phyloP scores from a whole-genome alignment of 2,113 vertebrate genomes.

The Paradisaea rubra region DNA sequence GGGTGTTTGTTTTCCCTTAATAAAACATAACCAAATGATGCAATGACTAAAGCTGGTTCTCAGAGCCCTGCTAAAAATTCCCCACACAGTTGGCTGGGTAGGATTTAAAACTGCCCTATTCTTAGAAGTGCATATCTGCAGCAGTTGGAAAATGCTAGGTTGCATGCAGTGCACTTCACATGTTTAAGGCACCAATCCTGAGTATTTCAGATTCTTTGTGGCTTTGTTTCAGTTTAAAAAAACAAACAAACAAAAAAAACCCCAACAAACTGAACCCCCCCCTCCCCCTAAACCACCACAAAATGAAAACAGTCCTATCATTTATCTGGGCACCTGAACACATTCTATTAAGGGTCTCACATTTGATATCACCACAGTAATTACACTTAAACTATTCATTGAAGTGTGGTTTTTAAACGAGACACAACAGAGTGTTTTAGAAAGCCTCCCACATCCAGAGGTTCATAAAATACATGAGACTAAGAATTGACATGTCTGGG shows the following conservation, averaged over 20 bases:
- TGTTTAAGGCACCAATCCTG: neutral
- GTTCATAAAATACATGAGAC: neutral
- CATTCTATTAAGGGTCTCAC: neutral
- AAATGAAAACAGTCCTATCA: neutral
- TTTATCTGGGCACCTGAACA: neutral
- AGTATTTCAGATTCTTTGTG: neutral
- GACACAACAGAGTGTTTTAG: neutral
- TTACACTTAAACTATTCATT: neutral
- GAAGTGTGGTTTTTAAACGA: neutral
- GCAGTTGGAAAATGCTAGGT: slow-evolving; percentile 49
- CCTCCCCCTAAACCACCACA: neutral
- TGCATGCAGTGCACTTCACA: slow-evolving; percentile 23
- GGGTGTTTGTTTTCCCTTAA: neutral
- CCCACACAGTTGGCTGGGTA: slow-evolving; percentile 42
- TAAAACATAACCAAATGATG: neutral
- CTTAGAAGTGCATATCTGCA: slow-evolving; percentile 38
- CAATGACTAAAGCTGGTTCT: neutral
- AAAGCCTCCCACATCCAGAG: neutral
- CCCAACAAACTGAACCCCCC: neutral
- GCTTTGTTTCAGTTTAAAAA: neutral
- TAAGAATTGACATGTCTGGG: neutral
- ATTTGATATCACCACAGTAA: neutral
- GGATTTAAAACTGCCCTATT: slow-evolving; percentile 56
- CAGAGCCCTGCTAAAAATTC: slow-evolving; percentile 55
- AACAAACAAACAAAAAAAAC: neutral